phyloP scores from a whole-genome alignment of 2,113 vertebrate species.

The Tringa solitaria region DNA sequence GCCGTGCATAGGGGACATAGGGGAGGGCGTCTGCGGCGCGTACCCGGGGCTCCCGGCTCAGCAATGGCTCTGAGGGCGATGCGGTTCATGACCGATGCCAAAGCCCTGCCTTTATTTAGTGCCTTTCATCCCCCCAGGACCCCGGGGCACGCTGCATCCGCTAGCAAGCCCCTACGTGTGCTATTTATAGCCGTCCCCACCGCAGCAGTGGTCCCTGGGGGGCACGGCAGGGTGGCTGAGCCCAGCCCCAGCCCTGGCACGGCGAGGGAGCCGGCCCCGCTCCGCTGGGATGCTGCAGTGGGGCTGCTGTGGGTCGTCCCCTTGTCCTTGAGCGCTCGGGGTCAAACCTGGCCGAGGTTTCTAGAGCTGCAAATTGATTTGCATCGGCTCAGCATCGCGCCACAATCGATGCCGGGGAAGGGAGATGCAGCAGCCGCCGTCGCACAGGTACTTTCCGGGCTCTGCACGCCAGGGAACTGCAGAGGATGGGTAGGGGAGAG shows the following conservation, averaged over 20 bases:
- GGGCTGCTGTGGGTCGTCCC: neutral
- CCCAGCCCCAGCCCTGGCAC: neutral
- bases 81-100: neutral
- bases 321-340: neutral
- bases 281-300: neutral
- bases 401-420: neutral
- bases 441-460: neutral
- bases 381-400: neutral
- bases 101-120: conserved; percentile 14
- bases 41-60: neutral
- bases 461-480: neutral
- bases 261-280: neutral
- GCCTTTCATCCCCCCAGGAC: conserved; percentile 24
- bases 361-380: fast-evolving
- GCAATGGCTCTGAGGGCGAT: neutral
- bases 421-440: neutral
- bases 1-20: neutral
- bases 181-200: neutral
- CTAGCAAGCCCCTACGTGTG: neutral
- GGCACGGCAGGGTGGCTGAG: neutral
- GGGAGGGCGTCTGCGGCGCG: neutral
- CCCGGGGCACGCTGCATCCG: neutral
- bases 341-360: neutral
- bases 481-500: neutral
- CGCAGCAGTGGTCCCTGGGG: neutral